These are phyloP conservation scores for Rattus norvegicus DNA, from an alignment of 2,113 vertebrate genomes.

Conservation along the genomic window DNA sequence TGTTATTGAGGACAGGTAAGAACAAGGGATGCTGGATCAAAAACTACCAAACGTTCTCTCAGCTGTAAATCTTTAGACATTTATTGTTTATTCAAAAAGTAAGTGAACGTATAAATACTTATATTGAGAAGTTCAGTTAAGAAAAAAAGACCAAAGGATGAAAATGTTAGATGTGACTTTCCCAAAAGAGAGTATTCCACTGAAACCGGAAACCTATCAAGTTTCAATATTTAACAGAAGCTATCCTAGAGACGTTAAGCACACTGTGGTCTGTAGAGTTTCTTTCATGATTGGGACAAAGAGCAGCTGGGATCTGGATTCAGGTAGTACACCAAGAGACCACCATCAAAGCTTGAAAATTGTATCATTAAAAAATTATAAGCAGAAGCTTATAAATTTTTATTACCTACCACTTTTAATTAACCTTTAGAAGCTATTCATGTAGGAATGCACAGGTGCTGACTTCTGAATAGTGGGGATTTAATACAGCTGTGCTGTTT, in stretches of 20 bases:
- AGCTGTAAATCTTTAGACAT: background rate
- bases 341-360: constrained; percentile 79
- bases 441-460: constrained; percentile 77
- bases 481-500: constrained; percentile 71
- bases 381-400: constrained; percentile 86
- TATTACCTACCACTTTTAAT: constrained; percentile 85
- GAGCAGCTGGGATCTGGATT: constrained; percentile 67
- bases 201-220: background rate
- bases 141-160: background rate
- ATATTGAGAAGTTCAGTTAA: background rate
- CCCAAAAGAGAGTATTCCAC: too few relatives aligned
- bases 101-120: background rate
- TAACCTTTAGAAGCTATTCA: constrained; percentile 88
- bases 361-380: constrained; percentile 87
- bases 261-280: constrained; percentile 61
- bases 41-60: background rate
- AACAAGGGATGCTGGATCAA: background rate
- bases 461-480: constrained; percentile 80
- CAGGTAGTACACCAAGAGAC: constrained; percentile 54
- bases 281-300: constrained; percentile 18
- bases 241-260: constrained; percentile 32
- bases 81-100: background rate
- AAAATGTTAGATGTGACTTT: background rate
- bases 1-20: background rate
- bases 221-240: background rate